Base-by-base conservation (phyloP, 1,140 invertebrate genomes). In the Anagrus nilaparvatae region DNA sequence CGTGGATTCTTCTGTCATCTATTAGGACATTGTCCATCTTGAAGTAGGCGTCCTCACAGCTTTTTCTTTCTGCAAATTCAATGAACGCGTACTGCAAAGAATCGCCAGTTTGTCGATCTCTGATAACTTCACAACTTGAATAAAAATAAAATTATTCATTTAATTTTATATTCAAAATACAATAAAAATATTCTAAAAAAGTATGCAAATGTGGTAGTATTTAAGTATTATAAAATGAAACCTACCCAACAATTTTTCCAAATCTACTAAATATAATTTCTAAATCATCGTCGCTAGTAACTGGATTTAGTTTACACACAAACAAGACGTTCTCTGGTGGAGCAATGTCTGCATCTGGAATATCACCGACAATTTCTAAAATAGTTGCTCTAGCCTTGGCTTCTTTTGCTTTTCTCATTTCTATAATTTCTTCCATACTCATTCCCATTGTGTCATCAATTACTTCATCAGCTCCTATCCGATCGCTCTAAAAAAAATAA, bases 21-120 rank as follows among this genome's bases (percentile, higher is more conserved):
- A 99, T 99, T 0, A 99, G 69, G 0, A 99, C 95, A 72, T 99
- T 99, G 58, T 98, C 95, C 97, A 99, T 99, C 74, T 99, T 99
- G 54, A 99, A 96, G 69, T 93, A 99, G 3, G 97, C 97, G 51
- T 90, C 84, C 72, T 99, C 97, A 72, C 96, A 99, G 8, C 93
- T 80, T 61, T 96, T 82, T 52, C 84, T 79, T 47, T 95, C 83
- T 46, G 87, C 87, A 75, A 99, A 99, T 66, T 99, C 97, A 51
- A 99, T 90, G 61, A 99, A 99, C 3, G 94, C 97, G 69, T 99
- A 99, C 58, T 99, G 96, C 35, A 99, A 70, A 0, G 95, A 99
- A 59, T 97, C 92, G 7, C 84, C 84, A 3, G 87, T 85, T 58
- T 90, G 87, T 45, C 84, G 80, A 64, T 99, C 95, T 60, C 88